A percentile compares a stretch with the other conserved stretches of the same genome.
Evolutionary conservation across 1,140 invertebrate species (phyloP).

Genomic region (Euborellia annulipes): DNA sequence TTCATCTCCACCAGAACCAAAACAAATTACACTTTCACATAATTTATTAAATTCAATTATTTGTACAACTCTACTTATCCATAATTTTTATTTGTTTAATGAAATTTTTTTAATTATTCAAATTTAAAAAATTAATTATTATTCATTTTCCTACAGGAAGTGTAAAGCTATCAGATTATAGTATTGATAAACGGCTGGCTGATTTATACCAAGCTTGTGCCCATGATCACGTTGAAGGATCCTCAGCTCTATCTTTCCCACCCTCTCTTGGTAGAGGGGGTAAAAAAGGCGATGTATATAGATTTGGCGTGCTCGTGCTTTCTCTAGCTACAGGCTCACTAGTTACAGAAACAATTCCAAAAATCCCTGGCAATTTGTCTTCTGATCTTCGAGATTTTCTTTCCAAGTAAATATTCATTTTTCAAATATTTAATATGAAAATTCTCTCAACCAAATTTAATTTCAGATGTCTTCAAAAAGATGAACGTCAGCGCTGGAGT

Average conservation of each 20-base stretch:
- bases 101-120: no score
- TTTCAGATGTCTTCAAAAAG: conserved; percentile 40
- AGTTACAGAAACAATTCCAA: conserved; percentile 30
- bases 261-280: conserved; percentile 40
- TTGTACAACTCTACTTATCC: no score
- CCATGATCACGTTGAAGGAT: conserved; percentile 18
- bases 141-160: conserved; percentile 20
- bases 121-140: conserved; percentile 4
- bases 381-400: conserved; percentile 53
- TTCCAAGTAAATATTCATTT: conserved; percentile 31
- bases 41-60: no score
- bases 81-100: no score
- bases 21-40: no score
- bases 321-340: conserved; percentile 35
- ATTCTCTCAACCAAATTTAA: conserved; percentile 12
- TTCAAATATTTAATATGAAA: neutral
- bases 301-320: conserved; percentile 43
- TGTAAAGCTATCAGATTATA: conserved; percentile 51
- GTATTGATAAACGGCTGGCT: conserved; percentile 45
- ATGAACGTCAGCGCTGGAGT: conserved; percentile 51
- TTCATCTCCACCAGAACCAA: no score
- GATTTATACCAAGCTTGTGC: conserved; percentile 27
- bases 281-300: conserved; percentile 56
- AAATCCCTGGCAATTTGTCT: conserved; percentile 33
- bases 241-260: conserved; percentile 27